phyloP scores from a whole-genome alignment of 2,113 vertebrate species.

The Mastomys coucha region DNA sequence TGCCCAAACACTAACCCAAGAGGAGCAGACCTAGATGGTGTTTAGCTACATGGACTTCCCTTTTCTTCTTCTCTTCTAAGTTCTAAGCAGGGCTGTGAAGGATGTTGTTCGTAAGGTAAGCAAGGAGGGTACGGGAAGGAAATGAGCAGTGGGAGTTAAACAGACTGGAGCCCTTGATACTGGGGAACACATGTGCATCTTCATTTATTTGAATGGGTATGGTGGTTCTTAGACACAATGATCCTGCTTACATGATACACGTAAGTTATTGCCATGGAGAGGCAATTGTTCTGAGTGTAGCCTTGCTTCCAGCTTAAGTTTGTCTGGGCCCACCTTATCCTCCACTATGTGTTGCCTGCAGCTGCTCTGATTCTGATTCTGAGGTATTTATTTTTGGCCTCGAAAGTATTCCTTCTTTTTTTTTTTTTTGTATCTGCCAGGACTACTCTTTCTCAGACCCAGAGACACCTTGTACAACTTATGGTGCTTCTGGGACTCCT shows the following conservation, averaged over 20 bases:
- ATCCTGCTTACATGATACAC: too few relatives aligned
- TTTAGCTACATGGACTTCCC: neutral
- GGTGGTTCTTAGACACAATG: neutral
- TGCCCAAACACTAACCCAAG: neutral
- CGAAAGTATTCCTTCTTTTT: neutral
- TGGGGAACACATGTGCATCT: too few relatives aligned
- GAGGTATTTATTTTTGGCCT: neutral
- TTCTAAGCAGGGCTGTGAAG: neutral
- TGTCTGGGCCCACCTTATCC: neutral
- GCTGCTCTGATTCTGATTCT: neutral
- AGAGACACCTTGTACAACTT: neutral
- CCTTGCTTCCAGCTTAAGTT: neutral
- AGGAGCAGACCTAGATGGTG: neutral
- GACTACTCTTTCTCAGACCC: too few relatives aligned
- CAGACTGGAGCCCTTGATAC: neutral
- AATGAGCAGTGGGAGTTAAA: neutral
- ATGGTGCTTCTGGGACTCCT: neutral
- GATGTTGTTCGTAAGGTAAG: neutral
- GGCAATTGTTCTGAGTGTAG: neutral
- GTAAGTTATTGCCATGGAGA: neutral
- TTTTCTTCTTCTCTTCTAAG: neutral
- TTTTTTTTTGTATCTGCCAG: neutral
- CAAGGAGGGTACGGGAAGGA: neutral
- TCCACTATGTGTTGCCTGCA: neutral
- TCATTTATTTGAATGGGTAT: neutral